These are phyloP conservation scores for Protonibea diacanthus DNA, from an alignment of 2,797 vertebrate genomes.

Conservation along the genomic window DNA sequence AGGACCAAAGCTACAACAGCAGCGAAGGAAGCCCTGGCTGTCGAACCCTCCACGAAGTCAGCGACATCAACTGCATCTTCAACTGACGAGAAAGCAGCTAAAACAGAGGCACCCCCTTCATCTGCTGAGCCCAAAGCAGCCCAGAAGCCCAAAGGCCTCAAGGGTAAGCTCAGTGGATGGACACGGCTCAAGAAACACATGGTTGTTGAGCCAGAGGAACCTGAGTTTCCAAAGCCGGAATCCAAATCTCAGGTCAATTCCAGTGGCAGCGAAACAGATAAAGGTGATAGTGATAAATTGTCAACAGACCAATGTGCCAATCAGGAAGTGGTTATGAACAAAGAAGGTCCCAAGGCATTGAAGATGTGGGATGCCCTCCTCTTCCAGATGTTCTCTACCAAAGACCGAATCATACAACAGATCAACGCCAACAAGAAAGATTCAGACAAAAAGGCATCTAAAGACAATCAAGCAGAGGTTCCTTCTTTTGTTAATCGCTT, in stretches of 20 bases:
- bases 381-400: slow-evolving; percentile 90
- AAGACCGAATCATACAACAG: slow-evolving; percentile 82
- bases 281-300: slow-evolving; percentile 14
- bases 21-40: slow-evolving; percentile 39
- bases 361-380: slow-evolving; percentile 97
- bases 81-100: slow-evolving; percentile 60
- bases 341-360: slow-evolving; percentile 82
- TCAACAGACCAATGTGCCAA: slow-evolving; percentile 42
- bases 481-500: slow-evolving; percentile 83
- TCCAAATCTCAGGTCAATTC: slow-evolving; percentile 52
- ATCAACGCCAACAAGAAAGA: slow-evolving; percentile 70
- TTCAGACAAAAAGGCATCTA: slow-evolving; percentile 67
- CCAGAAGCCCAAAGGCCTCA: slow-evolving; percentile 81
- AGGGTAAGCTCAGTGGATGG: slow-evolving; percentile 88
- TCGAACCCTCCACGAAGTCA: slow-evolving; percentile 76
- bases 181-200: slow-evolving; percentile 92
- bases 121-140: slow-evolving; percentile 60
- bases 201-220: slow-evolving; percentile 86
- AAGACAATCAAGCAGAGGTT: slow-evolving; percentile 69
- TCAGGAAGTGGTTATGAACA: slow-evolving; percentile 60
- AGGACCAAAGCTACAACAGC: slow-evolving; percentile 58
- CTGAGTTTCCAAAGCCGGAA: slow-evolving; percentile 70
- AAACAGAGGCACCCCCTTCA: slow-evolving; percentile 24
- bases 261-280: slow-evolving; percentile 21
- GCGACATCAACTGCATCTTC: slow-evolving; percentile 82